phyloP scores from a whole-genome alignment of 2,888 invertebrate species.

The Axea sp. region DNA sequence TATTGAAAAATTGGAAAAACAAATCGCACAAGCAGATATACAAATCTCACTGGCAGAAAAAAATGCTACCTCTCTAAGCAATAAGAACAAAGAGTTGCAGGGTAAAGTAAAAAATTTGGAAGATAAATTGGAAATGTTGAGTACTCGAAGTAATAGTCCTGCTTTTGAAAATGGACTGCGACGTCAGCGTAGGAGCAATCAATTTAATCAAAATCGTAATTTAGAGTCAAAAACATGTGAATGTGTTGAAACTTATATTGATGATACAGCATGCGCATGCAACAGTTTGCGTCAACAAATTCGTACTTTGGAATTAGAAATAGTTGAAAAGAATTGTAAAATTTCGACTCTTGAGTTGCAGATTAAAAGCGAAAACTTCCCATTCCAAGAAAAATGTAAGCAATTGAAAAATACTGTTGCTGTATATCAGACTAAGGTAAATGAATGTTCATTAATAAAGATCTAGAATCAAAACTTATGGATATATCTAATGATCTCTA shows the following conservation, averaged over 20 bases:
- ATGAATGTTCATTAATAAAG: too few species aligned
- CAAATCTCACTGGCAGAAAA: slow-evolving; percentile 3
- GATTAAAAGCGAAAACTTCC: slow-evolving; percentile 71
- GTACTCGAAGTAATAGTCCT: slow-evolving; percentile 68
- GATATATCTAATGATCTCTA: too few species aligned
- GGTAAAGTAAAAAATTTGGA: slow-evolving; percentile 62
- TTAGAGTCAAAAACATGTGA: slow-evolving; percentile 54
- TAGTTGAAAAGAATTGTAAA: slow-evolving; percentile 71
- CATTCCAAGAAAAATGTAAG: slow-evolving; percentile 72
- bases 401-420: slow-evolving; percentile 64
- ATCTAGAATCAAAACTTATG: too few species aligned
- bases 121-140: slow-evolving; percentile 60
- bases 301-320: slow-evolving; percentile 69
- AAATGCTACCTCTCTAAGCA: slow-evolving; percentile 12
- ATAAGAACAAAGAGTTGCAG: slow-evolving; percentile 57
- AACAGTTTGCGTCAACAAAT: slow-evolving; percentile 56
- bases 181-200: slow-evolving; percentile 66
- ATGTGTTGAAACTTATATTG: slow-evolving; percentile 26
- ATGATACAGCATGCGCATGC: slow-evolving; percentile 46
- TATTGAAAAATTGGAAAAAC: background rate
- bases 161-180: slow-evolving; percentile 62
- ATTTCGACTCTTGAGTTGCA: slow-evolving; percentile 72
- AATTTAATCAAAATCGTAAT: slow-evolving; percentile 68
- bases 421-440: slow-evolving; percentile 16
- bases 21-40: background rate